Evolutionary conservation across 2,113 vertebrate species (phyloP).

Genomic region (Solenodon paradoxus): DNA sequence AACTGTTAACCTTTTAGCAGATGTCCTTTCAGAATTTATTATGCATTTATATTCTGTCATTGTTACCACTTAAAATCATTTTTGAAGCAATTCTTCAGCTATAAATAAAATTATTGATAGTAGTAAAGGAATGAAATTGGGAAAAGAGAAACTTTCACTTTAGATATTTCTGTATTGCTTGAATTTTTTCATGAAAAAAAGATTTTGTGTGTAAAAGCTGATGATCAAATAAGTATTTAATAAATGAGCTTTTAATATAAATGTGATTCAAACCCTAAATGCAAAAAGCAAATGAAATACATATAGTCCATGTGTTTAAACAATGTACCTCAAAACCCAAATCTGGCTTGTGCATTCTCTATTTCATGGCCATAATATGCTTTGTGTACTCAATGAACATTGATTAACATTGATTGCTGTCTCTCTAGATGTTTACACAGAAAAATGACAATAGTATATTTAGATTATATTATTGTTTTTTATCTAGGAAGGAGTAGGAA

Average conservation of each 20-base stretch:
- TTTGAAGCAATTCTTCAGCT: not conserved
- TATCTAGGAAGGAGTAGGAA: too few species aligned
- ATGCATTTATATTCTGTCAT: not conserved
- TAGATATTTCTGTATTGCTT: not conserved
- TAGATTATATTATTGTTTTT: not conserved
- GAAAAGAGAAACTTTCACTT: not conserved
- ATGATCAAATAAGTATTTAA: not conserved
- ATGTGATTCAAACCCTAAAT: not conserved
- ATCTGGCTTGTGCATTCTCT: not conserved
- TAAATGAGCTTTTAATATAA: not conserved
- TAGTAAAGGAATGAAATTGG: not conserved
- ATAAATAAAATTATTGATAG: not conserved
- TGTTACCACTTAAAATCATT: not conserved
- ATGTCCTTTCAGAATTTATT: not conserved
- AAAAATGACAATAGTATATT: not conserved
- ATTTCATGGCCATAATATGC: not conserved
- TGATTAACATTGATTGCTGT: not conserved
- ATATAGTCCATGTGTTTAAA: not conserved
- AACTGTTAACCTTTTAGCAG: not conserved
- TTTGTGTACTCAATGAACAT: not conserved
- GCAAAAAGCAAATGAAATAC: not conserved
- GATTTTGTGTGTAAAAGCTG: not conserved
- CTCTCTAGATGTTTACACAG: not conserved
- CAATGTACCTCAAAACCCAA: not conserved
- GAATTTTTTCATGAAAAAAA: not conserved